phyloP scores from a whole-genome alignment of 1,140 invertebrate species.

The Oppia nitens region DNA sequence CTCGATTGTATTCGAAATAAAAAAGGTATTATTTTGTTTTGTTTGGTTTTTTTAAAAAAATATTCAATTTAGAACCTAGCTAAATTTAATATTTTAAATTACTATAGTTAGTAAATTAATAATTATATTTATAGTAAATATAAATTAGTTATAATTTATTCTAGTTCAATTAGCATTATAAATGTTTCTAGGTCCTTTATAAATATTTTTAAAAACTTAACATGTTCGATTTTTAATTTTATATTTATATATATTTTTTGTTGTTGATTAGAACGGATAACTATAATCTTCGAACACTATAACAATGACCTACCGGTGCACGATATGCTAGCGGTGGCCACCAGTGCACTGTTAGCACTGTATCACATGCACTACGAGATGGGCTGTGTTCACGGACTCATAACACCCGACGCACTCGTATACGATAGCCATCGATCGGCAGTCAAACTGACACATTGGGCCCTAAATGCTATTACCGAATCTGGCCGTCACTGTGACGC shows the following conservation, averaged over 20 bases:
- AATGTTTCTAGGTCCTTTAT: no score
- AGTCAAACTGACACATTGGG: slow-evolving; percentile 18
- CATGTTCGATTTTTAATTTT: no score
- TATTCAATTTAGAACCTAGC: not conserved
- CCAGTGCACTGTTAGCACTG: slow-evolving; percentile 3
- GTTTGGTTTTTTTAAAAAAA: not conserved
- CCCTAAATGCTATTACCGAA: slow-evolving; percentile 15
- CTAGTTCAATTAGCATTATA: no score
- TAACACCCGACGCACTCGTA: slow-evolving; percentile 13
- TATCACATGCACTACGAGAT: slow-evolving; percentile 15
- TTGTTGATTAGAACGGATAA: slow-evolving; percentile 17
- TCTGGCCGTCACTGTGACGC: slow-evolving; percentile 10
- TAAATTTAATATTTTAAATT: no score
- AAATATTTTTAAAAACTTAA: no score
- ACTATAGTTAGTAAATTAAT: no score
- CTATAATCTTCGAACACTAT: slow-evolving; percentile 17
- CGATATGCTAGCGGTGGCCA: slow-evolving; percentile 9
- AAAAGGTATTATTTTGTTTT: slow-evolving; percentile 52
- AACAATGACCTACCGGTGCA: not conserved
- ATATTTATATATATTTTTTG: no score
- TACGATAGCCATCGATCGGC: not conserved
- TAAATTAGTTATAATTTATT: not conserved
- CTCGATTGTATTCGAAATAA: slow-evolving; percentile 79
- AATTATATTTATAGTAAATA: slow-evolving; percentile 4
- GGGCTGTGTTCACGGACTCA: slow-evolving; percentile 10